These are phyloP conservation scores for Cydia fagiglandana DNA, from an alignment of 1,140 invertebrate species.

Conservation along the genomic window DNA sequence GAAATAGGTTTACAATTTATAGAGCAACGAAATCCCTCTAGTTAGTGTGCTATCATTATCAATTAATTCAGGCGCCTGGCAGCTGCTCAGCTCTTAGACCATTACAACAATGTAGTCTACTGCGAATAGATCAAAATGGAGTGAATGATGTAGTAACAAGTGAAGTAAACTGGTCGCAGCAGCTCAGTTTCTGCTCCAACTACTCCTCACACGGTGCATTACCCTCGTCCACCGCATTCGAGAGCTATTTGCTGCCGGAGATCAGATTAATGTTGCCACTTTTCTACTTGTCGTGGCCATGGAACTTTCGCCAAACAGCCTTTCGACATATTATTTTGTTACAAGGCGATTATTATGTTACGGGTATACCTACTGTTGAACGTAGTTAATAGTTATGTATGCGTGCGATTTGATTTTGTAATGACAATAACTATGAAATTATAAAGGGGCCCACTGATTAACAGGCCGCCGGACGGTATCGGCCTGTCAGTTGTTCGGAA, in stretches of 20 bases:
- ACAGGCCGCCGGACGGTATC: too few relatives aligned
- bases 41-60: too few relatives aligned
- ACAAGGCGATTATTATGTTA: background rate
- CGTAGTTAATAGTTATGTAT: background rate
- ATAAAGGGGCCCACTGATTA: too few relatives aligned
- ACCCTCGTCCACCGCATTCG: conserved; percentile 68
- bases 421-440: too few relatives aligned
- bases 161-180: conserved; percentile 42
- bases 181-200: conserved; percentile 62
- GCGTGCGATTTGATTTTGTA: too few relatives aligned
- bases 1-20: too few relatives aligned
- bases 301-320: conserved; percentile 33
- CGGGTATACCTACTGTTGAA: background rate
- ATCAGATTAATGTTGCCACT: conserved; percentile 74
- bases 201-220: conserved; percentile 68
- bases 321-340: conserved; percentile 21
- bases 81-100: too few relatives aligned
- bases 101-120: background rate
- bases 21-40: too few relatives aligned
- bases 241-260: conserved; percentile 69
- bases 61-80: too few relatives aligned
- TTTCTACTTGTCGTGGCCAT: conserved; percentile 64
- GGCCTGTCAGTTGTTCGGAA: too few relatives aligned
- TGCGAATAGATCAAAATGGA: background rate
- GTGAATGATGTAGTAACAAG: conserved; percentile 2